phyloP scores from a whole-genome alignment of 2,797 vertebrate species.

The Denticeps clupeoides region DNA sequence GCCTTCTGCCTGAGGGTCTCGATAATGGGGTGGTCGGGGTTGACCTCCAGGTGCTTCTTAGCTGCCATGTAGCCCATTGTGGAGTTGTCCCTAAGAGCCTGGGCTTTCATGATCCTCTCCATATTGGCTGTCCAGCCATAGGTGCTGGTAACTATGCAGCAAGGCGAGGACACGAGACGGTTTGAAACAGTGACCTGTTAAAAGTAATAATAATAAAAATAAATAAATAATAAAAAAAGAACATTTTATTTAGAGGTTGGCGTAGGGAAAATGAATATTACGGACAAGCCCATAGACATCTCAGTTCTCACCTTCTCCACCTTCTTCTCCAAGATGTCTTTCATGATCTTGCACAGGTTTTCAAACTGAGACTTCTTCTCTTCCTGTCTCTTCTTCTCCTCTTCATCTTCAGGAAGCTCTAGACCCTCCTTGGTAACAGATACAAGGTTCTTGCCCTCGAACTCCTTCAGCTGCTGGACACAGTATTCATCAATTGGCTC shows the following conservation, averaged over 20 bases:
- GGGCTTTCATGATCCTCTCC: slow-evolving; percentile 97
- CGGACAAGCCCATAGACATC: no score
- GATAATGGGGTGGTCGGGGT: slow-evolving; percentile 82
- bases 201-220: not conserved
- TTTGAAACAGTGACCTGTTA: slow-evolving; percentile 83
- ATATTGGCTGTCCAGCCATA: slow-evolving; percentile 95
- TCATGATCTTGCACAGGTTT: slow-evolving; percentile 90
- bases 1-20: slow-evolving; percentile 87
- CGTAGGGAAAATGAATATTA: no score
- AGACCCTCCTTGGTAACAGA: slow-evolving; percentile 91
- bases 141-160: slow-evolving; percentile 90
- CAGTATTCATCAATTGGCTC: slow-evolving; percentile 97
- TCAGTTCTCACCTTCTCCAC: slow-evolving; percentile 84
- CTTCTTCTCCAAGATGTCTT: slow-evolving; percentile 91
- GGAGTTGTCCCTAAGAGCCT: slow-evolving; percentile 85
- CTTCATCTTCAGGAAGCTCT: slow-evolving; percentile 91
- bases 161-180: slow-evolving; percentile 80
- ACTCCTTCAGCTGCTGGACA: slow-evolving; percentile 92
- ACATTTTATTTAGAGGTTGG: no score
- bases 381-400: slow-evolving; percentile 86
- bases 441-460: slow-evolving; percentile 84
- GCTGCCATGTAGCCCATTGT: slow-evolving; percentile 98
- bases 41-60: slow-evolving; percentile 92
- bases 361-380: slow-evolving; percentile 84
- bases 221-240: no score